Conservation (phyloP, 2,113 vertebrate genomes). For the Thomomys bottae region DNA sequence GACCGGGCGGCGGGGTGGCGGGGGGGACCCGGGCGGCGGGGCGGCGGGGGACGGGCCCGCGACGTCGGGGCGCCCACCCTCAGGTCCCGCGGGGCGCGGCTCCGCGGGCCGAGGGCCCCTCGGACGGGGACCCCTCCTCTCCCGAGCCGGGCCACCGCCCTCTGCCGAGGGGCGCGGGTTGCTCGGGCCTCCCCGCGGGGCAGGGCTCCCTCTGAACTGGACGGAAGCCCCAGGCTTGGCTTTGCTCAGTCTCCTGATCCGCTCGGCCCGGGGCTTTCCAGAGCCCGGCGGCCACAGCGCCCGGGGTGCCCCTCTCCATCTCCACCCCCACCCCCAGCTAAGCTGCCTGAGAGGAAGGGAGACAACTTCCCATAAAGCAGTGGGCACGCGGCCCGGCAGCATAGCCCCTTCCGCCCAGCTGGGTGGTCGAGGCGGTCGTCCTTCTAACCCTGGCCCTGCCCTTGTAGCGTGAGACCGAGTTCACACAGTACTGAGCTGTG, state of each 20-base stretch:
- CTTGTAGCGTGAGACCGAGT: not conserved
- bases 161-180: too few relatives aligned
- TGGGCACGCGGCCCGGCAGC: not conserved
- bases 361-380: not conserved
- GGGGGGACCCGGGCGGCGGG: too few relatives aligned
- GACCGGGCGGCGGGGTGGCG: too few relatives aligned
- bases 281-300: not conserved
- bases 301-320: fast-evolving
- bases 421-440: not conserved
- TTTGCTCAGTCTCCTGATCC: not conserved
- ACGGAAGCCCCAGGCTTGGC: too few relatives aligned
- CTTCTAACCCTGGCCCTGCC: not conserved
- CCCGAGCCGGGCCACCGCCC: too few relatives aligned
- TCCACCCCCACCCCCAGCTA: too few relatives aligned
- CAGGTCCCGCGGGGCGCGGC: not conserved
- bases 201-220: too few relatives aligned
- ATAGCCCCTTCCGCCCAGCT: not conserved
- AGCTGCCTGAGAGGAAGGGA: not conserved
- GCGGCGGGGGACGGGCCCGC: too few relatives aligned
- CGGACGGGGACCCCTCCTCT: not conserved
- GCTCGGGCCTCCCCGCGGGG: too few relatives aligned
- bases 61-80: not conserved
- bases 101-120: not conserved
- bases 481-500: too few relatives aligned
- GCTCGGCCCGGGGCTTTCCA: not conserved